A percentile compares a stretch with the other conserved stretches of the same genome.
These are phyloP conservation scores for Isurus oxyrinchus DNA, from an alignment of 2,113 vertebrate genomes.

Conservation along the genomic window DNA sequence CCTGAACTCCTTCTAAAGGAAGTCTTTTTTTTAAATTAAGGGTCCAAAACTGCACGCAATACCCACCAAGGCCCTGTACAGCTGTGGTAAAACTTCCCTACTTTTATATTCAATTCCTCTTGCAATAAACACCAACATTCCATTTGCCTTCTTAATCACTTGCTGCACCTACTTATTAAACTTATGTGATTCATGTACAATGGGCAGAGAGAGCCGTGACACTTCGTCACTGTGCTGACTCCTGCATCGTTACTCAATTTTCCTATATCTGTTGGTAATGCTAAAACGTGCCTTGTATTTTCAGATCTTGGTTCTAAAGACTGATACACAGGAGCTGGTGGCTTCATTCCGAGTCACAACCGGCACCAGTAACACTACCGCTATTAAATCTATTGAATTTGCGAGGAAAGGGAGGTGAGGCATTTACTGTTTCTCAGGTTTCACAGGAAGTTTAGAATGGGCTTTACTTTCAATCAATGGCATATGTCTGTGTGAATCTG, in stretches of 20 bases:
- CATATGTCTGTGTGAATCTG: too few relatives aligned
- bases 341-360: slow-evolving; percentile 97
- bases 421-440: background rate
- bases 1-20: too few relatives aligned
- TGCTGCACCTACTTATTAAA: too few relatives aligned
- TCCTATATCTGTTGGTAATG: background rate
- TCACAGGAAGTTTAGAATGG: background rate
- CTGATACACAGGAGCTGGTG: slow-evolving; percentile 88
- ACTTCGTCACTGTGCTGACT: background rate
- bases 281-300: slow-evolving; percentile 43
- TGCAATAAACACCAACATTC: too few relatives aligned
- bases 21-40: too few relatives aligned
- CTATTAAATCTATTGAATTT: slow-evolving; percentile 98
- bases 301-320: slow-evolving; percentile 93
- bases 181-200: too few relatives aligned
- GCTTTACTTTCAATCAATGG: background rate
- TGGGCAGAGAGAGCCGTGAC: background rate
- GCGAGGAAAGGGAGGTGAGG: slow-evolving; percentile 93
- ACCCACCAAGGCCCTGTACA: too few relatives aligned
- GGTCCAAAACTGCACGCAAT: too few relatives aligned
- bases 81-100: too few relatives aligned
- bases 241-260: background rate
- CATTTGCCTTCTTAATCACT: too few relatives aligned
- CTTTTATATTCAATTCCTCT: too few relatives aligned
- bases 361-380: slow-evolving; percentile 97